These are phyloP conservation scores for Papilio helenus DNA, from an alignment of 1,140 invertebrate species.

Conservation along the genomic window DNA sequence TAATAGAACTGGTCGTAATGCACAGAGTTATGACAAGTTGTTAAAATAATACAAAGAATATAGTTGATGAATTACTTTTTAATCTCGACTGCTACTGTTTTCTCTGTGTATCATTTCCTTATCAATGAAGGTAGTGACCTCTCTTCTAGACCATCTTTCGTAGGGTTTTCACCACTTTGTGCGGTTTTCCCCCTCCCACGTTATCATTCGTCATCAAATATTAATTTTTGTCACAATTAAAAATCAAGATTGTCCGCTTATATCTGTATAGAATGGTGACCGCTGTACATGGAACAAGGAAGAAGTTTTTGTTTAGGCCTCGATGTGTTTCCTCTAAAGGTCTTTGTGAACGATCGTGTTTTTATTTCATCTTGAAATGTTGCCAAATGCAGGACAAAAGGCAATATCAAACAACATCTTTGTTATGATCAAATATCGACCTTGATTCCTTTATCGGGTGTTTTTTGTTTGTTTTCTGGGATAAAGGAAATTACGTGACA, in stretches of 20 bases:
- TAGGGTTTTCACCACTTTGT: too few relatives aligned
- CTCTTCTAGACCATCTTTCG: too few relatives aligned
- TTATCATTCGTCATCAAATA: background rate
- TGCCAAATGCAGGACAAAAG: constrained; percentile 47
- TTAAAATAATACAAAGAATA: too few relatives aligned
- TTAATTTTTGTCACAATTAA: background rate
- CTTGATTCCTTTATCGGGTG: background rate
- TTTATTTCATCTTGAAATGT: constrained; percentile 42
- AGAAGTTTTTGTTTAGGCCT: constrained; percentile 52
- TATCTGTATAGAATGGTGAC: background rate
- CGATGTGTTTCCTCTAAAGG: constrained; percentile 60
- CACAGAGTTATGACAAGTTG: too few relatives aligned
- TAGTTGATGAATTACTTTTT: too few relatives aligned
- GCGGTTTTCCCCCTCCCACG: too few relatives aligned
- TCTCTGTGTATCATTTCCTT: too few relatives aligned
- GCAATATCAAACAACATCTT: constrained; percentile 11
- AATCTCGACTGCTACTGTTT: too few relatives aligned
- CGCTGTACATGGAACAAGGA: constrained; percentile 59
- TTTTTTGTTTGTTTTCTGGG: background rate
- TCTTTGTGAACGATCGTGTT: constrained; percentile 53
- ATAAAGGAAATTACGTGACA: background rate
- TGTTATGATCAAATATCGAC: background rate
- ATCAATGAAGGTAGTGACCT: too few relatives aligned
- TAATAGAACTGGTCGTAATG: too few relatives aligned
- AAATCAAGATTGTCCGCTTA: background rate